Percentiles rank a stretch among this genome's conserved stretches.
phyloP scores from a whole-genome alignment of 2,888 invertebrate genomes.

The Cyclophora albipunctata region DNA sequence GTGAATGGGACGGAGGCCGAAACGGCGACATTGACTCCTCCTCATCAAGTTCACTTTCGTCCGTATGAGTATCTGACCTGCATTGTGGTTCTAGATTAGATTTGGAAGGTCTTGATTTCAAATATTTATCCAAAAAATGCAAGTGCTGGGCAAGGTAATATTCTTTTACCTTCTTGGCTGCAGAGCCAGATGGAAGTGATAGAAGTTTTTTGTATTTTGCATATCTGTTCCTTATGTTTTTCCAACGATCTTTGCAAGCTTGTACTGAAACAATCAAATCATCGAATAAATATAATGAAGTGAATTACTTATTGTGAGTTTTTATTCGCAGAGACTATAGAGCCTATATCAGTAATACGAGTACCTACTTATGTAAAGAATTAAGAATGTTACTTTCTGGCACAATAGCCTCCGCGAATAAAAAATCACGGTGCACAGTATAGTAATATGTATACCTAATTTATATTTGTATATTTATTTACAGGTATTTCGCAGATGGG shows the following conservation, averaged over 20 bases:
- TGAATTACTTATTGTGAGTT: too few species aligned
- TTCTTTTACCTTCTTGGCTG: background rate
- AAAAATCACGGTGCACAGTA: too few species aligned
- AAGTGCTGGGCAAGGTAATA: background rate
- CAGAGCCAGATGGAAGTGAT: background rate
- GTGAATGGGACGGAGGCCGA: background rate
- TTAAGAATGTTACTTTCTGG: too few species aligned
- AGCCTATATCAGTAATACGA: too few species aligned
- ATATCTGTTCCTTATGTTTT: background rate
- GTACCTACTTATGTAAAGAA: too few species aligned
- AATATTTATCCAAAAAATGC: background rate
- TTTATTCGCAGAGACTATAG: too few species aligned
- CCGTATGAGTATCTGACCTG: too few species aligned
- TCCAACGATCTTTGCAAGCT: background rate
- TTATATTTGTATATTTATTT: too few species aligned
- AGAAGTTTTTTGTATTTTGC: background rate
- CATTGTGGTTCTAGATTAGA: background rate
- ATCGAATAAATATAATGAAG: too few species aligned
- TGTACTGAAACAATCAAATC: background rate
- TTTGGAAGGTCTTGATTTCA: background rate
- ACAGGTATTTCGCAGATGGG: too few species aligned
- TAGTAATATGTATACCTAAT: too few species aligned
- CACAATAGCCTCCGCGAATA: too few species aligned
- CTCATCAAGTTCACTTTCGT: background rate
- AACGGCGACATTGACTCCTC: background rate